phyloP scores from a whole-genome alignment of 92 coral and sea anemone species.

The Plumapathes pennacea region DNA sequence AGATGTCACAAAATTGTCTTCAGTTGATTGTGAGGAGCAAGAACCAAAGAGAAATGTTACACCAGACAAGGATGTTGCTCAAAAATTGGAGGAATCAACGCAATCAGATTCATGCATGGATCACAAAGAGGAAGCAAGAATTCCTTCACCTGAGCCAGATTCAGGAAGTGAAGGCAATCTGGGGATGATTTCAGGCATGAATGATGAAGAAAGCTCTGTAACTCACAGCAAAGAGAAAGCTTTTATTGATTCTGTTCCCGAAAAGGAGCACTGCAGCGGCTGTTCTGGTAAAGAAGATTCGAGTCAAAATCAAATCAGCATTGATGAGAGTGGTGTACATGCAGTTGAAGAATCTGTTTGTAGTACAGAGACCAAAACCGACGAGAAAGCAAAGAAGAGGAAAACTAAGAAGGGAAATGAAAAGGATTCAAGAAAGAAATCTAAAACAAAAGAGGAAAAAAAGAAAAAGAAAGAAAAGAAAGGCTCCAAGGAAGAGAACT shows the following conservation, averaged over 20 bases:
- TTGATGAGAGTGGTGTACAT: background rate
- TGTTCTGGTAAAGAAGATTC: background rate
- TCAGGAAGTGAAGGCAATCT: no score
- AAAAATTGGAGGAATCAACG: background rate
- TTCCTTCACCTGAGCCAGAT: background rate
- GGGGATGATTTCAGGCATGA: no score
- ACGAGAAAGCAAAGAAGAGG: constrained; percentile 33
- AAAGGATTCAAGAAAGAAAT: background rate
- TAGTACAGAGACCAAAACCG: constrained; percentile 16
- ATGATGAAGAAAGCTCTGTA: no score
- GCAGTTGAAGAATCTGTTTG: background rate
- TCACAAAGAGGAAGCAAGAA: background rate
- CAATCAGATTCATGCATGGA: background rate
- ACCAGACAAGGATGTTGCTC: background rate
- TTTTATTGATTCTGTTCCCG: no score
- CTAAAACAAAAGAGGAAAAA: constrained; percentile 16
- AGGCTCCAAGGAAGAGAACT: constrained; percentile 13
- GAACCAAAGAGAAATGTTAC: background rate
- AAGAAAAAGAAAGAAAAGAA: constrained; percentile 59
- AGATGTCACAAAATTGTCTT: background rate
- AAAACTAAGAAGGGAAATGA: constrained; percentile 20
- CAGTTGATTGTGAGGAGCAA: background rate
- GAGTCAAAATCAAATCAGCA: background rate
- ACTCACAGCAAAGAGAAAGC: no score
- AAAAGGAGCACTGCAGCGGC: no score